Evolutionary conservation across 2,888 invertebrate species (phyloP).

Genomic region (Epinotia bilunana): DNA sequence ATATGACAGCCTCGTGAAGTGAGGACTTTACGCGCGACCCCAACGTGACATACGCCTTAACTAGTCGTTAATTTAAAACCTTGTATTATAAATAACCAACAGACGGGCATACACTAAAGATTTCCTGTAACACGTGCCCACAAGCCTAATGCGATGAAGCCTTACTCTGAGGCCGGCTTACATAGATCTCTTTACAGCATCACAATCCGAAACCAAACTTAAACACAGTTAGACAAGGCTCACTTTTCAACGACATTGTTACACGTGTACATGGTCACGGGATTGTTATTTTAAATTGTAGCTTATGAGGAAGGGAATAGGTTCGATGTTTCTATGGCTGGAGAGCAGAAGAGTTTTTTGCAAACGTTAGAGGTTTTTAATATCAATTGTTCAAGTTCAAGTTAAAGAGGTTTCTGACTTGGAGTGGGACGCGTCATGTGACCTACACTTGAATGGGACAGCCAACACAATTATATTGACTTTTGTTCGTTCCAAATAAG

Average conservation of each 20-base stretch:
- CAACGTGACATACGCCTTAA: no score
- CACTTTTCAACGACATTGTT: background rate
- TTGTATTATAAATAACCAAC: constrained; percentile 42
- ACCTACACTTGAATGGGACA: background rate
- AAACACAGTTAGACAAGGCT: background rate
- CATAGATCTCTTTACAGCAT: constrained; percentile 51
- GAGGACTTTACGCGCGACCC: no score
- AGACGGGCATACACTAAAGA: constrained; percentile 53
- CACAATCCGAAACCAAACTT: constrained; percentile 23
- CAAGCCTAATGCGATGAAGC: constrained; percentile 72
- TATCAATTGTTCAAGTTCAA: constrained; percentile 56
- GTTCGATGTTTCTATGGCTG: constrained; percentile 2
- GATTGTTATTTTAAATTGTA: background rate
- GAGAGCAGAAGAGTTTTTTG: constrained; percentile 25
- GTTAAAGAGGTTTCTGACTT: constrained; percentile 48
- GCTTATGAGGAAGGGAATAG: constrained; percentile 20
- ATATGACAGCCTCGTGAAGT: no score
- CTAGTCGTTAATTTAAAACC: background rate
- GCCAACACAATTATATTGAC: background rate
- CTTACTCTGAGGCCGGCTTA: constrained; percentile 61
- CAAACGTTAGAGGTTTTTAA: constrained; percentile 45
- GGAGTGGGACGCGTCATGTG: background rate
- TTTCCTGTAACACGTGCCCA: constrained; percentile 59
- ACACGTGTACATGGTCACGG: constrained; percentile 18
- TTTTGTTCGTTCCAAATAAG: no score